A percentile compares a stretch with the other conserved stretches of the same genome.
phyloP scores from a whole-genome alignment of 2,888 invertebrate genomes.

The Hetaerina titia region DNA sequence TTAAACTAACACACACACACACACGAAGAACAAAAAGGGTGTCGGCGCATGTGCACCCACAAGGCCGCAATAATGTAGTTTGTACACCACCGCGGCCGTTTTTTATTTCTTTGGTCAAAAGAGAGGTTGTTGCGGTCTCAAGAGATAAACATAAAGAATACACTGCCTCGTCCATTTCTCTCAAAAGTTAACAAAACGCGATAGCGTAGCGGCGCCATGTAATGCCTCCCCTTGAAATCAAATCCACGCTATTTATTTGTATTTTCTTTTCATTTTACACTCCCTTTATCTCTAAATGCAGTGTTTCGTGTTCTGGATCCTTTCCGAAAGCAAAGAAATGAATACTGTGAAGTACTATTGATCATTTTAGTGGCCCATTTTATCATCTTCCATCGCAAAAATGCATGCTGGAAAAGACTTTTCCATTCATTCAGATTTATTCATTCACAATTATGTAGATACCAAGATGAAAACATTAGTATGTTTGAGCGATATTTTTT shows the following conservation, averaged over 20 bases:
- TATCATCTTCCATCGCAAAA: background rate
- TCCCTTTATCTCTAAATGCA: background rate
- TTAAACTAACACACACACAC: background rate
- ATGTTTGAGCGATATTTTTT: too few species aligned
- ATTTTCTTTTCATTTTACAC: background rate
- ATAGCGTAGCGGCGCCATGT: background rate
- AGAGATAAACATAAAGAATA: background rate
- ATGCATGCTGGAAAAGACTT: background rate
- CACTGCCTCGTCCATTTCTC: background rate
- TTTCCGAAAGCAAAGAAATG: background rate
- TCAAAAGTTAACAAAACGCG: background rate
- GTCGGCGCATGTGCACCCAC: background rate
- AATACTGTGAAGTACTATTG: background rate
- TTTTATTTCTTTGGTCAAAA: background rate
- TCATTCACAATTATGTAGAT: background rate
- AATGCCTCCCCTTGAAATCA: background rate
- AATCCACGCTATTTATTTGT: background rate
- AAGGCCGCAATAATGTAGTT: background rate
- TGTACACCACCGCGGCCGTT: background rate
- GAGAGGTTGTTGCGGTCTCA: background rate
- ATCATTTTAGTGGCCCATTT: background rate
- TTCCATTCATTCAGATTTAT: background rate
- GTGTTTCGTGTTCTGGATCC: background rate
- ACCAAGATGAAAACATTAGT: too few species aligned
- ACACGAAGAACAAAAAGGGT: background rate